Base-by-base conservation (phyloP, 2,113 vertebrate species). In the Ellobius talpinus region DNA sequence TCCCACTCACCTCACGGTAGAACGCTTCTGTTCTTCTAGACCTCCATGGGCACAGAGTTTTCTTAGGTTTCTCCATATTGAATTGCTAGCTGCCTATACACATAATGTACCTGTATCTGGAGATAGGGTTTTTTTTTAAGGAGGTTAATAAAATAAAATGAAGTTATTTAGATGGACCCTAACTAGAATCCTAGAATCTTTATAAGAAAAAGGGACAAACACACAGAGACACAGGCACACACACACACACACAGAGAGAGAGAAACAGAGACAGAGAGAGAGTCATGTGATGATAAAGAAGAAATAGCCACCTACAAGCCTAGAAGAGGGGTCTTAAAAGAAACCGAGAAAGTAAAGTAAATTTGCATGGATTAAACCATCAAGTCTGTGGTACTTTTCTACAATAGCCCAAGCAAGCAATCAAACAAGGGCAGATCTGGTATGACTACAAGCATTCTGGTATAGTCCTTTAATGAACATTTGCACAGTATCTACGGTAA, bases 81-180 rank as follows among this genome's bases (percentile, higher is more conserved):
- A 88, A 39, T 8, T 52, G 45, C 66, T 87, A 70, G 29, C 36
- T 24, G 4, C 19, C 11, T 31, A 5, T 19, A 65, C 4, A 52
- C 31, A 93, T 16, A 58, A 63, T 70, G 12, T 63, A n/a, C 63
- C n/a, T 55, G 5, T 61, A 81, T 93, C 68, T 90, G 39, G 78
- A 94, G 21, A 65, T n/a, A 66, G 1, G 3, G 7, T 66, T 66
- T 19, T 55, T 52, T 55, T 55, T 55, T 55, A 39, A 39, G 66
- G 5, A 87, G 7, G 21, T 45, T 70, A 87, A 45, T 76, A 77
- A 96, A 42, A 29, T 88, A 82, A 90, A 93, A 82, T 82, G 26
- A 82, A 3, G 2, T 70, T 7, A 84, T 29, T 87, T 19, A 61
- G 16, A 42, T 45, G 13, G 16, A n/a, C 9, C 23, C 2, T n/a